A percentile compares a stretch with the other conserved stretches of the same genome.
Evolutionary conservation across 64 coral and sea anemone genomes (phyloP).

Genomic region (Dendronephthya gigantea): DNA sequence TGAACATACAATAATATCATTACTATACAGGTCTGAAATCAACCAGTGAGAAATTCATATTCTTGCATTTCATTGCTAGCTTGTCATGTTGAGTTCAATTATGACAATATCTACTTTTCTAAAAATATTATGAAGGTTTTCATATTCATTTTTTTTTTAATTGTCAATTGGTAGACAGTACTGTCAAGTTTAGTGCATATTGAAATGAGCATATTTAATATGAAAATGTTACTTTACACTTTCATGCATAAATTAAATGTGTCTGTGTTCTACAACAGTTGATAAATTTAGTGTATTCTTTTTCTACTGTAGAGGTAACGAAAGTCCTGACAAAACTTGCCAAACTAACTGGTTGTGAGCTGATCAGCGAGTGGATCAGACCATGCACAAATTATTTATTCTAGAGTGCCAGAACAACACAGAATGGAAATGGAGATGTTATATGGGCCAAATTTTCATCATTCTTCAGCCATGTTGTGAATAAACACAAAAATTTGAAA

Average conservation of each 20-base stretch:
- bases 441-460: conserved; percentile 27
- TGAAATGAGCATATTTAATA: too few relatives aligned
- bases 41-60: too few relatives aligned
- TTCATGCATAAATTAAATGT: too few relatives aligned
- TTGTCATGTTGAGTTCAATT: too few relatives aligned
- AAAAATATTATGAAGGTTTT: too few relatives aligned
- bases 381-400: conserved; percentile 4
- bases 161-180: too few relatives aligned
- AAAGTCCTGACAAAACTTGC: conserved; percentile 18
- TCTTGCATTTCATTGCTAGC: too few relatives aligned
- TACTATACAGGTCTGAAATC: too few relatives aligned
- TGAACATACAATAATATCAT: not conserved
- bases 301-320: conserved; percentile 16
- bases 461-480: conserved; percentile 22
- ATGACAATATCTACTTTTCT: too few relatives aligned
- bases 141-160: too few relatives aligned
- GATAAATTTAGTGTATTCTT: not conserved
- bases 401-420: conserved; percentile 8
- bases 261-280: too few relatives aligned
- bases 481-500: conserved; percentile 14
- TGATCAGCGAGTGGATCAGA: conserved; percentile 16
- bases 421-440: conserved; percentile 5
- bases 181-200: too few relatives aligned
- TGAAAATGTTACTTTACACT: not conserved
- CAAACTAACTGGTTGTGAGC: conserved; percentile 21